These are phyloP conservation scores for Bolinopsis microptera DNA, from an alignment of 37 sponge, comb jelly and placozoan species.

Conservation along the genomic window DNA sequence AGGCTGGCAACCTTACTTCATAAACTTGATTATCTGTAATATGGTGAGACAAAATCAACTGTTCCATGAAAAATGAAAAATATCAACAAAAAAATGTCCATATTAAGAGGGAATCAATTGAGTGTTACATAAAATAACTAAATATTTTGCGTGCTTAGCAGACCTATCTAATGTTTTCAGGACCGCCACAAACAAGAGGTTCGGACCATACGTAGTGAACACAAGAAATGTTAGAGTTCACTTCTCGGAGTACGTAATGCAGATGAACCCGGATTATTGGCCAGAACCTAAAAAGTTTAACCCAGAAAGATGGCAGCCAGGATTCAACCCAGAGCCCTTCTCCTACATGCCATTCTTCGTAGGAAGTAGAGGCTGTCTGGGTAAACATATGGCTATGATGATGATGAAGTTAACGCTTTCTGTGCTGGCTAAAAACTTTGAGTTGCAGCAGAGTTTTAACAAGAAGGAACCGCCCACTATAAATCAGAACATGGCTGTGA, in stretches of 20 bases:
- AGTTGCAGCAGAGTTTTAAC: background rate
- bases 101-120: too few species aligned
- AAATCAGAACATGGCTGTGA: constrained; percentile 27
- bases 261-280: constrained; percentile 7
- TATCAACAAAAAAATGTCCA: background rate
- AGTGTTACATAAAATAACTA: too few species aligned
- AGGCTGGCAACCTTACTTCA: too few species aligned
- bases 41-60: too few species aligned
- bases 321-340: constrained; percentile 16
- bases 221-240: background rate
- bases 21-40: too few species aligned
- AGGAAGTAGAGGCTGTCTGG: background rate
- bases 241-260: constrained; percentile 3
- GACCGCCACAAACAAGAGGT: background rate
- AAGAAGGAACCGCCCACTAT: background rate
- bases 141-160: background rate
- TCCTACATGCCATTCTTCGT: constrained; percentile 1
- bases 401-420: constrained; percentile 12
- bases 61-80: background rate
- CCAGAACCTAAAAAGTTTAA: background rate
- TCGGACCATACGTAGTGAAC: background rate
- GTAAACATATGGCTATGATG: constrained; percentile 28
- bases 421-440: background rate
- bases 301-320: background rate
- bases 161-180: background rate